Evolutionary conservation across 2,113 vertebrate species (phyloP).

Genomic region (Aspidoscelis tigris): DNA sequence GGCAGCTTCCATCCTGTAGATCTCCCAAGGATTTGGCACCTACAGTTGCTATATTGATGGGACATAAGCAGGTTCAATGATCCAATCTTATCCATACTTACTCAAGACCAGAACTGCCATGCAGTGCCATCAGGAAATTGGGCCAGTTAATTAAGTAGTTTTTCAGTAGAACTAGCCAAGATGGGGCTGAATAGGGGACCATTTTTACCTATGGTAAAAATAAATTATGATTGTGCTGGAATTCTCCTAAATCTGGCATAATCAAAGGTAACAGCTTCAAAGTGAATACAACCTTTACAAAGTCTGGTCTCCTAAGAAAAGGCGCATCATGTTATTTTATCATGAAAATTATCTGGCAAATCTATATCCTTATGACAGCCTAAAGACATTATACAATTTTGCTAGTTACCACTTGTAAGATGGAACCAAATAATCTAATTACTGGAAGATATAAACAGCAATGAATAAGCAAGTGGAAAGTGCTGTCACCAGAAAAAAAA

Average conservation of each 20-base stretch:
- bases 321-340: not conserved
- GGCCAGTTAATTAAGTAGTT: too few species aligned
- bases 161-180: too few species aligned
- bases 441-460: not conserved
- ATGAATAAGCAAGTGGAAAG: not conserved
- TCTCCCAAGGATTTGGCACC: too few species aligned
- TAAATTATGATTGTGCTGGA: too few species aligned
- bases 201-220: too few species aligned
- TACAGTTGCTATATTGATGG: too few species aligned
- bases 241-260: not conserved
- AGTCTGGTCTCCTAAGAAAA: not conserved
- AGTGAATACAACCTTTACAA: not conserved
- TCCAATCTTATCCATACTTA: too few species aligned
- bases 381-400: not conserved
- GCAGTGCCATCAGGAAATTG: too few species aligned
- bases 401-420: not conserved
- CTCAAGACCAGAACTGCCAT: too few species aligned
- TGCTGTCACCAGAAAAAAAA: not conserved
- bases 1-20: too few species aligned
- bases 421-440: not conserved
- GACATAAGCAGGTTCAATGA: too few species aligned
- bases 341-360: not conserved
- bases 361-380: not conserved
- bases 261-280: not conserved
- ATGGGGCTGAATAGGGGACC: too few species aligned